Evolutionary conservation across 1,140 invertebrate genomes (phyloP), one percentile per base, ranked within the genome.

Genomic region (Triops longicaudatus): DNA sequence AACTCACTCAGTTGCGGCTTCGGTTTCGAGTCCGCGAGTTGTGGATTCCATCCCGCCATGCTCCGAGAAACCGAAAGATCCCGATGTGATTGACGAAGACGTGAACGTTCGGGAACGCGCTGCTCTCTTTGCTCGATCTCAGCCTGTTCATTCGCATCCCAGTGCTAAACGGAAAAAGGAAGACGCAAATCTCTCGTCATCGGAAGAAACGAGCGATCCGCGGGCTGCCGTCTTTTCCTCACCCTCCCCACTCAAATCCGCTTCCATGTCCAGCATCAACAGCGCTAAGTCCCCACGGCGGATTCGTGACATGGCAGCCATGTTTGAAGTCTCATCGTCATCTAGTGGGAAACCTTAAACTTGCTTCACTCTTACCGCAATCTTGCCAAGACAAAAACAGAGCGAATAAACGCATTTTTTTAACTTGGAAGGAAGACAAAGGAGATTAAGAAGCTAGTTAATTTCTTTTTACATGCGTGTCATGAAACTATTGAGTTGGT

Each of bases 221-320:
- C 75, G 37, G 14, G 31, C 10, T 31, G 22, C 63, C n/a, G 26
- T 26, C n/a, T 77, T 73, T n/a, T 50, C 73, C 3, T 22, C 43
- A n/a, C 75, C 76, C 5, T 22, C 43, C 22, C 75, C 76, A 72
- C 77, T 72, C 63, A 78, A 71, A 43, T 44, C 50, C 27, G 42
- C 75, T 17, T 27, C 76, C 12, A 77, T 71, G 26, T 26, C 72
- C 12, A 73, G 73, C 14, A 78, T 79, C n/a, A 80, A 79, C 75
- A 72, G 73, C 26, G 78, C 88, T 80, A 88, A 89, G 77, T 88
- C 89, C 26, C 88, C 89, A 71, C 90, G 88, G 83, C 90, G 89
- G 81, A 92, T 92, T 81, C 88, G 89, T 81, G 90, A 92, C 82
- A 91, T 92, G 88, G 89, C 91, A 78, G 91, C 91, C 71, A 88